Evolutionary conservation across 2,797 vertebrate genomes (phyloP).

Genomic region (Acomys russatus): DNA sequence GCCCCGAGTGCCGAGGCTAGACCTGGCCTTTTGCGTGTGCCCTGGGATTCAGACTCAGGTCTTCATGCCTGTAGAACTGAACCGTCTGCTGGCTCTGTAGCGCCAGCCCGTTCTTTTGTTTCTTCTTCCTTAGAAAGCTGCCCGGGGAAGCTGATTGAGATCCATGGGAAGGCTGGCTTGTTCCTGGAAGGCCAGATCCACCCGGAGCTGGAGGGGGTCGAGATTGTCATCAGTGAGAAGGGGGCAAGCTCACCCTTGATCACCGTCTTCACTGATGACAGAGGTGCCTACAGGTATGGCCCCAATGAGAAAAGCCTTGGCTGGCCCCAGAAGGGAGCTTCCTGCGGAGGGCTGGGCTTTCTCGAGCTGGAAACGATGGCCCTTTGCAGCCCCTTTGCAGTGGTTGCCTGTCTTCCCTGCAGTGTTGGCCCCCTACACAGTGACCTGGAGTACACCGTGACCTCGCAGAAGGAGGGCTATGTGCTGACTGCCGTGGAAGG

Average conservation of each 20-base stretch:
- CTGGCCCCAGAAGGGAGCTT: neutral
- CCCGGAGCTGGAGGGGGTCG: constrained; percentile 95
- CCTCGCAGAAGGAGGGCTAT: constrained; percentile 97
- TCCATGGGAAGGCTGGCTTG: constrained; percentile 95
- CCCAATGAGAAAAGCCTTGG: neutral
- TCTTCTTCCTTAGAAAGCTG: constrained; percentile 92
- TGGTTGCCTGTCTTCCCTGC: constrained; percentile 36
- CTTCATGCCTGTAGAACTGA: neutral
- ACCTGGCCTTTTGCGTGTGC: neutral
- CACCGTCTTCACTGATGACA: constrained; percentile 94
- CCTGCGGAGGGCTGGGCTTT: accelerated
- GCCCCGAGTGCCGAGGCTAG: no score
- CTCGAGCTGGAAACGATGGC: neutral
- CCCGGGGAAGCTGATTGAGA: constrained; percentile 96
- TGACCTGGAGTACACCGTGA: constrained; percentile 94
- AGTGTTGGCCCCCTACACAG: constrained; percentile 98
- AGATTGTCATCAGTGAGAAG: constrained; percentile 96
- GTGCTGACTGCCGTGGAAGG: constrained; percentile 95
- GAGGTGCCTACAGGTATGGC: constrained; percentile 95
- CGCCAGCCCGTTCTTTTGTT: neutral
- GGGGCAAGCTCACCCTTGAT: constrained; percentile 92
- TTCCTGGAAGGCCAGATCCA: constrained; percentile 96
- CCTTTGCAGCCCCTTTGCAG: accelerated
- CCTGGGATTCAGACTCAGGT: neutral
- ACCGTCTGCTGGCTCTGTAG: neutral